Conservation (phyloP, 2,888 invertebrate genomes). For the Microplitis manilae region DNA sequence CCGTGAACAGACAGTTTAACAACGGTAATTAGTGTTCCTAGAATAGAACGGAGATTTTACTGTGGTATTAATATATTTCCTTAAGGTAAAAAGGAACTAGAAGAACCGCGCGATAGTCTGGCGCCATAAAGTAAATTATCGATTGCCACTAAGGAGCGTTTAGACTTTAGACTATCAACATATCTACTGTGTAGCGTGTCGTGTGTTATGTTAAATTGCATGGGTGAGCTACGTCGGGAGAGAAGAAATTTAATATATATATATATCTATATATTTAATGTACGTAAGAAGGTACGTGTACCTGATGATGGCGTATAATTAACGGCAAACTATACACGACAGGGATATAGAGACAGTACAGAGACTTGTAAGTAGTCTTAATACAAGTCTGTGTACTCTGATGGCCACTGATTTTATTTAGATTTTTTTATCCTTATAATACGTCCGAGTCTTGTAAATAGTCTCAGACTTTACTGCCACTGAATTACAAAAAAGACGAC, state of each 20-base stretch:
- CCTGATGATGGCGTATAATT: slow-evolving; percentile 24
- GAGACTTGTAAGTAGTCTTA: background rate
- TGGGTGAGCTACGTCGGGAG: background rate
- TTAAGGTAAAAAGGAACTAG: slow-evolving; percentile 21
- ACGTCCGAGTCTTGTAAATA: background rate
- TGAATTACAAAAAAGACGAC: background rate
- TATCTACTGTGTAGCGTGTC: background rate
- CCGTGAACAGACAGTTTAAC: slow-evolving; percentile 17
- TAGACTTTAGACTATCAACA: slow-evolving; percentile 25
- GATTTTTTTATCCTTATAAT: background rate
- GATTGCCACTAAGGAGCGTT: slow-evolving; percentile 28
- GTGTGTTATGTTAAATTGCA: background rate
- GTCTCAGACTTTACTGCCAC: background rate
- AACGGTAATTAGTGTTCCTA: slow-evolving; percentile 23
- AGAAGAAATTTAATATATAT: slow-evolving; percentile 15
- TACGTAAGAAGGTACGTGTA: slow-evolving; percentile 16
- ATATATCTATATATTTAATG: slow-evolving; percentile 1
- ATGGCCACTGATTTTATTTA: background rate
- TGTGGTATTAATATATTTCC: slow-evolving; percentile 2
- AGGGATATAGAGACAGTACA: slow-evolving; percentile 24
- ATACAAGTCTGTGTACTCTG: background rate
- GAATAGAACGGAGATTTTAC: slow-evolving; percentile 17
- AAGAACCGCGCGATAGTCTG: slow-evolving; percentile 17
- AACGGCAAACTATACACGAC: slow-evolving; percentile 17
- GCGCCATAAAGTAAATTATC: slow-evolving; percentile 31